Evolutionary conservation across 2,113 vertebrate genomes (phyloP).

Genomic region (Cyprinodon variegatus): DNA sequence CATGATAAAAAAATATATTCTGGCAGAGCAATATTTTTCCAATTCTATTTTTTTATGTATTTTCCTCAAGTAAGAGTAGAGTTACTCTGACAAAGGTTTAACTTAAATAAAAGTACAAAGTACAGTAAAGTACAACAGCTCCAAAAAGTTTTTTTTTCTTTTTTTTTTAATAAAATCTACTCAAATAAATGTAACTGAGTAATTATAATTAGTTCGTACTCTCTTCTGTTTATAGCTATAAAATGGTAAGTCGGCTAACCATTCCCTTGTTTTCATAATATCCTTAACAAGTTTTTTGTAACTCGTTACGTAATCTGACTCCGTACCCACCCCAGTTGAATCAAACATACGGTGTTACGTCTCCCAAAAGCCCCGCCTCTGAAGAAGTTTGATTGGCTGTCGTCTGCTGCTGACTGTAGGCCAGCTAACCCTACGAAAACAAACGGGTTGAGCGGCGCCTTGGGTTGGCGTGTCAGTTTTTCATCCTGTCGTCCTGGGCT

Average conservation of each 20-base stretch:
- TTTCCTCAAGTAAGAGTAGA: too few relatives aligned
- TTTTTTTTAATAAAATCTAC: too few relatives aligned
- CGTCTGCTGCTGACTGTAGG: slow-evolving; percentile 25
- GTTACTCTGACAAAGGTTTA: too few relatives aligned
- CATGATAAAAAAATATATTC: too few relatives aligned
- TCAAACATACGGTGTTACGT: slow-evolving; percentile 57
- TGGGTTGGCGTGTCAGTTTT: slow-evolving; percentile 6
- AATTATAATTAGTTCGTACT: too few relatives aligned
- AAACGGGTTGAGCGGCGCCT: slow-evolving; percentile 11
- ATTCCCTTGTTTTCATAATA: background rate
- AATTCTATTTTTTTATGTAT: too few relatives aligned
- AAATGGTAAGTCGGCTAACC: background rate
- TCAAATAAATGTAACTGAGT: too few relatives aligned
- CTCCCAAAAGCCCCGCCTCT: slow-evolving; percentile 49
- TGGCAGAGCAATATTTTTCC: too few relatives aligned
- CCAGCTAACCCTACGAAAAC: slow-evolving; percentile 37
- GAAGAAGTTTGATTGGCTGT: slow-evolving; percentile 35
- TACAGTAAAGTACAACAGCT: too few relatives aligned
- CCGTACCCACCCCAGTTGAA: background rate
- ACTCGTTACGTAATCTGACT: slow-evolving; percentile 49
- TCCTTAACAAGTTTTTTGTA: background rate
- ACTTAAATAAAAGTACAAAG: too few relatives aligned
- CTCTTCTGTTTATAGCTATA: background rate
- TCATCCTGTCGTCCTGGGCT: background rate
- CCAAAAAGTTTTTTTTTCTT: too few relatives aligned